Evolutionary conservation across 2,797 vertebrate species (phyloP), one percentile per base, ranked within the genome.

Genomic region (Oreochromis grahami): DNA sequence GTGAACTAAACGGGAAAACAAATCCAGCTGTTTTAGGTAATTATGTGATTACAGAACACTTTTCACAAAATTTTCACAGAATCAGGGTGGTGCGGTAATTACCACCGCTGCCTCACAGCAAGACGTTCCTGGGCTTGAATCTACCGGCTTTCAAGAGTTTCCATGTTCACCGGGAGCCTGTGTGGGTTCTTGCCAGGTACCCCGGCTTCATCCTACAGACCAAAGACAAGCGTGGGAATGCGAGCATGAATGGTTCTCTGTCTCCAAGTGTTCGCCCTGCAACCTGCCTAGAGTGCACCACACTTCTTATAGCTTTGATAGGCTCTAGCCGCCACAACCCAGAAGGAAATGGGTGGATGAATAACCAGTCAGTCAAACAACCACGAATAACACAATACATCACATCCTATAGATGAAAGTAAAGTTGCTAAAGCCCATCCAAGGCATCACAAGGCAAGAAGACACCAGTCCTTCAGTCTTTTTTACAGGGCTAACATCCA

Each of bases 11-110:
- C 1, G 2, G 32, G 7, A 43, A 68, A 68, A 43, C 63, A 68
- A 41, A 15, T 43, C 63, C 36, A 68, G 63, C 36, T 41, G 63
- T 68, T 68, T 68, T 43, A 68, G 2, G n/a, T 43, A 43, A 43
- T 41, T 43, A 41, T 24, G 12, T 24, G 36, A 41, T 41, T 41
- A 68, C 5, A 41, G 12, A 65, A 2, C 7, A 60, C 0, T 60
- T 48, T 60, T 34, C 0, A 63, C 58, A 36, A n/a, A 36, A 65
- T 63, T 8, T 63, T 38, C 4, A 63, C 34, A 38, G 3, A 1
- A 1, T 5, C 6, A 36, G 19, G 34, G 0, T 4, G 3, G 34
- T 13, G 0, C 11, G 1, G 58, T 63, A 38, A 21, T 63, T 63
- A 21, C 6, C 58, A 38, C 34, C n/a, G 58, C n/a, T 38, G 34